Conservation (phyloP, 1,140 invertebrate genomes). For the Rhyzopertha dominica region DNA sequence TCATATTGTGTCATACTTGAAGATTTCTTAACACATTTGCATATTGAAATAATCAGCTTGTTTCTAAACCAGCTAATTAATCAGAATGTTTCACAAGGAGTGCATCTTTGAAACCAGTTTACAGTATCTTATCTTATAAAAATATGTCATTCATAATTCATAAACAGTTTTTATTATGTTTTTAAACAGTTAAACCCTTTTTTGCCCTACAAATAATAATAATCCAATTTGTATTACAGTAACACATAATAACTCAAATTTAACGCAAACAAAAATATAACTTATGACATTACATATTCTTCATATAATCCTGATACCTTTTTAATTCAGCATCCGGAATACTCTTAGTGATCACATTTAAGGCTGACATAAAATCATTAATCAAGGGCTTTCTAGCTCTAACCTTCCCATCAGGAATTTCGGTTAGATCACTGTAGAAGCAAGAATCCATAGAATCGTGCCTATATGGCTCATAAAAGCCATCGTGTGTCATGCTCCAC, state of each 20-base stretch:
- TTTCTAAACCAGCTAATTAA: too few relatives aligned
- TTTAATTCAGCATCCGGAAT: constrained; percentile 10
- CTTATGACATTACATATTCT: background rate
- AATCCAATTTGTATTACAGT: background rate
- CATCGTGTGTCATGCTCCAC: constrained; percentile 35
- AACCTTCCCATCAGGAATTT: too few relatives aligned
- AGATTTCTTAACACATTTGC: too few relatives aligned
- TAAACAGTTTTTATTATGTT: background rate
- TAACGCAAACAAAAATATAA: background rate
- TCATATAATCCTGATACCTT: constrained; percentile 16
- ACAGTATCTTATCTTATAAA: background rate
- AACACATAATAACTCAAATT: background rate
- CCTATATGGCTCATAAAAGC: constrained; percentile 33
- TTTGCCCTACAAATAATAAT: background rate
- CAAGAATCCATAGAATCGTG: too few relatives aligned
- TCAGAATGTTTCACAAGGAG: too few relatives aligned
- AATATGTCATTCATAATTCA: background rate
- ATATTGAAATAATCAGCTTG: too few relatives aligned
- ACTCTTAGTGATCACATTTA: constrained; percentile 9
- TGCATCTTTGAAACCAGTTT: too few relatives aligned
- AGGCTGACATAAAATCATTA: constrained; percentile 14
- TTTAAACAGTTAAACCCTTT: background rate
- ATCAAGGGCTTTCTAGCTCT: constrained; percentile 8
- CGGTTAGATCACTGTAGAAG: too few relatives aligned
- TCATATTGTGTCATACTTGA: too few relatives aligned